Conservation (phyloP, 1,140 invertebrate genomes). For the Drosophila nannoptera region DNA sequence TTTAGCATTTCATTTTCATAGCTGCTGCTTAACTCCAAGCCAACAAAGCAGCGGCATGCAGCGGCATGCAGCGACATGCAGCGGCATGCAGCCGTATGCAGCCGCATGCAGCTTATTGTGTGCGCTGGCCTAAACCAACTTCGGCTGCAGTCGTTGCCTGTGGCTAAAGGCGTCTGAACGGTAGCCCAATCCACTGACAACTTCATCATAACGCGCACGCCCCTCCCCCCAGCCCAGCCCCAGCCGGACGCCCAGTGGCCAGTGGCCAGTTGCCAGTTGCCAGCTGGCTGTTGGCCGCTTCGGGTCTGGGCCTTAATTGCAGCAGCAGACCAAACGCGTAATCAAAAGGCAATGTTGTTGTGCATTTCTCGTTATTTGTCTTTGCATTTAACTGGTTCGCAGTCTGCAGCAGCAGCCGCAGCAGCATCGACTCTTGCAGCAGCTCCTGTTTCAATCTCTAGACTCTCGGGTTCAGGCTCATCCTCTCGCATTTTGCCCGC, state of each 20-base stretch:
- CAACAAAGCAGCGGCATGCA: conserved; percentile 2
- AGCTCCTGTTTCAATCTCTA: conserved; percentile 15
- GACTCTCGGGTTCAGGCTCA: conserved; percentile 12
- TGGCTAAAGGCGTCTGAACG: conserved; percentile 39
- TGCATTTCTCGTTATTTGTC: conserved; percentile 66
- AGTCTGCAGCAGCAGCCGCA: conserved; percentile 23
- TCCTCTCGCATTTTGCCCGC: conserved; percentile 44
- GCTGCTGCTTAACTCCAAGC: conserved; percentile 13
- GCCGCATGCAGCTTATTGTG: conserved; percentile 38
- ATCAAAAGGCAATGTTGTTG: conserved; percentile 62
- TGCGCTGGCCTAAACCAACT: conserved; percentile 47
- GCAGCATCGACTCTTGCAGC: conserved; percentile 11
- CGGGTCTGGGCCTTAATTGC: conserved; percentile 51
- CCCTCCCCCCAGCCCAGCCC: no score
- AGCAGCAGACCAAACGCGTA: conserved; percentile 56
- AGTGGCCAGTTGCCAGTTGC: no score
- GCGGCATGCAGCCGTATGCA: background rate
- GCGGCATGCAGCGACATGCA: conserved; percentile 20
- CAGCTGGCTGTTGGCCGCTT: background rate
- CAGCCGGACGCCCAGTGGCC: background rate
- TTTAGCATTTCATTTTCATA: conserved; percentile 4
- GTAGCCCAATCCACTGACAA: conserved; percentile 70
- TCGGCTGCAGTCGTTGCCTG: conserved; percentile 2
- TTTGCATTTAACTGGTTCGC: conserved; percentile 66
- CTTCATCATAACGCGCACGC: conserved; percentile 69